Evolutionary conservation across 2,797 vertebrate species (phyloP), one percentile per base, ranked within the genome.

Genomic region (Melanotaenia boesemani): DNA sequence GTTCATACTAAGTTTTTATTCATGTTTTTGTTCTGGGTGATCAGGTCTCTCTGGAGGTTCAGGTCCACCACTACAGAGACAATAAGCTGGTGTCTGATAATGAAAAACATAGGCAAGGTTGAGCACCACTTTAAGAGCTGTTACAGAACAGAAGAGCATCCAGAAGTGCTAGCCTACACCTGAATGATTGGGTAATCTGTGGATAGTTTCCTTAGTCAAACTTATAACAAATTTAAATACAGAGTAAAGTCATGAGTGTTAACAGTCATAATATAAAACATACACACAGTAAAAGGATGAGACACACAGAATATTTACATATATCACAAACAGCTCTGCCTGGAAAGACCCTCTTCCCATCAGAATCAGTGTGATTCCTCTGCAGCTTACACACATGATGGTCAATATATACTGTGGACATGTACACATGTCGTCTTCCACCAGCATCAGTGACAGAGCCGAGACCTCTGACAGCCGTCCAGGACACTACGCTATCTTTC

Each of bases 251-350:
- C 79, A 79, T 83, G 86, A 87, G 82, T 89, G 88, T 93, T 90
- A 90, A 89, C 84, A 93, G 86, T 89, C 83, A 88, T 86, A 87
- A 89, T 90, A 91, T 88, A 93, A 93, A 91, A 90, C 87, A 89
- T 75, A 90, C 85, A 90, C 85, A 89, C 82, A 85, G 79, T 90
- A 91, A 90, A 91, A 91, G 77, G 72, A 89, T 80, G 86, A 88
- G 80, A 91, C 82, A 77, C 81, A 81, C 61, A 83, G 57, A 89
- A 81, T 93, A 93, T 93, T 88, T 93, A 93, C 91, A 94, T 91
- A 92, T 90, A 78, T 87, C 86, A 92, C 89, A 93, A 80, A 85
- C 44, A 81, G 73, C 79, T 85, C 83, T 80, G 61, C 81, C 50
- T 24, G 50, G 18, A 9, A 24, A 22, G 20, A 54, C 48, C n/a